These are phyloP conservation scores for Drosophila willistoni DNA, from an alignment of 1,140 invertebrate species.

Conservation along the genomic window DNA sequence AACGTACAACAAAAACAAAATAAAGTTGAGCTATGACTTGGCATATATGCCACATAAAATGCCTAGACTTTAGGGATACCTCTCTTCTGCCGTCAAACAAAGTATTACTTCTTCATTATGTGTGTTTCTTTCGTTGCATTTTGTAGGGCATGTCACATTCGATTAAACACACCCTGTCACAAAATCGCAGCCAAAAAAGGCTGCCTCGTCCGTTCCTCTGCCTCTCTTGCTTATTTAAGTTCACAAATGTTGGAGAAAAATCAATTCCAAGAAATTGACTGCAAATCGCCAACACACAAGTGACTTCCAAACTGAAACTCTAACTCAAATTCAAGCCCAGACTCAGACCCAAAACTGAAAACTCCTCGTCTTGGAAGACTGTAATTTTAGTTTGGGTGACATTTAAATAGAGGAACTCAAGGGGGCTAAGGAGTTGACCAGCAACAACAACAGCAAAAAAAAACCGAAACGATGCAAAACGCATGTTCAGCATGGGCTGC, in stretches of 20 bases:
- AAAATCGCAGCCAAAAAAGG: neutral
- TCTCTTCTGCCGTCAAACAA: slow-evolving; percentile 37
- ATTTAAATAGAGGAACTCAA: slow-evolving; percentile 40
- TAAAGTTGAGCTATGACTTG: slow-evolving; percentile 7
- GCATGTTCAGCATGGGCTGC: slow-evolving; percentile 75
- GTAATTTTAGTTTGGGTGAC: slow-evolving; percentile 28
- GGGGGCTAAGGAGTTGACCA: slow-evolving; percentile 12
- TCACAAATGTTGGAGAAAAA: slow-evolving; percentile 68
- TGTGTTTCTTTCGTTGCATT: too few relatives aligned
- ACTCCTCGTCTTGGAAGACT: neutral
- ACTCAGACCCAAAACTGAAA: neutral
- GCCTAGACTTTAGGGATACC: neutral
- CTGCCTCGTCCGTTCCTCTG: slow-evolving; percentile 40
- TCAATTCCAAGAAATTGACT: slow-evolving; percentile 79
- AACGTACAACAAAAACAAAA: neutral
- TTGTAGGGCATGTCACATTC: too few relatives aligned
- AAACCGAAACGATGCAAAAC: slow-evolving; percentile 67
- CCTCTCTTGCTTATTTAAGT: slow-evolving; percentile 1
- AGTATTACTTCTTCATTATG: too few relatives aligned
- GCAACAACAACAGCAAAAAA: neutral
- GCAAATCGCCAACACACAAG: slow-evolving; percentile 48
- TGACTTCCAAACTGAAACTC: slow-evolving; percentile 13
- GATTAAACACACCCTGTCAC: too few relatives aligned
- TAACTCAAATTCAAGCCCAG: neutral
- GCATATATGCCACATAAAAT: neutral